A percentile compares a stretch with the other conserved stretches of the same genome.
phyloP scores from a whole-genome alignment of 2,797 vertebrate species.

The Paedocypris micromegethes region DNA sequence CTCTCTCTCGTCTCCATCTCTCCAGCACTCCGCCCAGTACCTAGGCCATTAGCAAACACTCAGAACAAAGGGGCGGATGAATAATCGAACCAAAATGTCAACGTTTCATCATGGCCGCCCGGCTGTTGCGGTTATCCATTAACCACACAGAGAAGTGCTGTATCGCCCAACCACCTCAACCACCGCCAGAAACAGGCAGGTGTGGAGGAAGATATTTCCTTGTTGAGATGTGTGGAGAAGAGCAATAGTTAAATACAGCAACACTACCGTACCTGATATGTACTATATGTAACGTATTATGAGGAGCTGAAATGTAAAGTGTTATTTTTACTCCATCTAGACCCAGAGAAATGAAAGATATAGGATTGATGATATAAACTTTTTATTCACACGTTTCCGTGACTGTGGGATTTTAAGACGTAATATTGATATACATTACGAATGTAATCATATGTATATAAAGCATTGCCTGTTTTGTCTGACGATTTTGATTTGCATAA shows the following conservation, averaged over 20 bases:
- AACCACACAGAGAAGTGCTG: slow-evolving; percentile 55
- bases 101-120: slow-evolving; percentile 64
- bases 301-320: no score
- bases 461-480: no score
- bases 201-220: slow-evolving; percentile 18
- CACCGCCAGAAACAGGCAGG: slow-evolving; percentile 52
- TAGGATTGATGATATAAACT: no score
- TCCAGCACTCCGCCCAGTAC: slow-evolving; percentile 46
- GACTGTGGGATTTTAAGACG: no score
- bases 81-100: slow-evolving; percentile 76
- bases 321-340: no score
- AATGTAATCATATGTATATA: no score
- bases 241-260: slow-evolving; percentile 33
- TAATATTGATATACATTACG: no score
- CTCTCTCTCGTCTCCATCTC: slow-evolving; percentile 16
- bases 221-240: neutral
- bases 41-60: slow-evolving; percentile 73
- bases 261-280: neutral
- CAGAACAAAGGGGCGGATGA: slow-evolving; percentile 71
- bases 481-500: no score
- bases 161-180: slow-evolving; percentile 39
- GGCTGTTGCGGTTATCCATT: slow-evolving; percentile 64
- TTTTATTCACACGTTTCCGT: no score
- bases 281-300: no score
- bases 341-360: no score